Conservation (phyloP, 1,140 invertebrate genomes). For the Chironomus striatipennis region DNA sequence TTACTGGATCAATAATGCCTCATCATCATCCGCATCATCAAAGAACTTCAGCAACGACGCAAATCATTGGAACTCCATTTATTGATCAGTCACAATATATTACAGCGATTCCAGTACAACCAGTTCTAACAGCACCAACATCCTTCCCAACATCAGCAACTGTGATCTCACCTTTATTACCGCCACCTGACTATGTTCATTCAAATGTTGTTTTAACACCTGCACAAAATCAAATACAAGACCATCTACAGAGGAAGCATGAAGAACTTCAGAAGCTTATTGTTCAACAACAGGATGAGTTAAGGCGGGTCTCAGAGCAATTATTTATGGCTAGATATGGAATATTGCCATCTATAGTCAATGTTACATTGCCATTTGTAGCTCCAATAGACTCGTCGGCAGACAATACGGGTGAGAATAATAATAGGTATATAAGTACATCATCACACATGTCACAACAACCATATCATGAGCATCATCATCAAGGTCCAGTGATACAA, state of each 20-base stretch:
- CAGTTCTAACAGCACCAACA: constrained; percentile 43
- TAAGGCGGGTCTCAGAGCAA: constrained; percentile 73
- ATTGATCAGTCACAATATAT: constrained; percentile 53
- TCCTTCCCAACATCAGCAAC: constrained; percentile 31
- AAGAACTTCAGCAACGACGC: constrained; percentile 34
- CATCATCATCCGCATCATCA: constrained; percentile 32
- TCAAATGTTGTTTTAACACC: constrained; percentile 44
- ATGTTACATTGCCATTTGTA: constrained; percentile 37
- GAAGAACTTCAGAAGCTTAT: constrained; percentile 77
- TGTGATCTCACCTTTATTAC: constrained; percentile 39
- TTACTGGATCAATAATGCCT: constrained; percentile 33
- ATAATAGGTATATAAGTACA: constrained; percentile 25
- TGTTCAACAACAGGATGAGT: constrained; percentile 75
- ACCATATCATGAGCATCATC: constrained; percentile 28
- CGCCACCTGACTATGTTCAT: constrained; percentile 32
- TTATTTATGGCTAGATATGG: constrained; percentile 74
- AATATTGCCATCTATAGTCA: constrained; percentile 55
- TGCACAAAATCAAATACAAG: constrained; percentile 57
- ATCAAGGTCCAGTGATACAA: neutral
- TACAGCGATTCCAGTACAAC: constrained; percentile 51
- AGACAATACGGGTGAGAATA: neutral
- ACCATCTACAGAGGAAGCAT: constrained; percentile 72
- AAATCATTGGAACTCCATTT: constrained; percentile 38
- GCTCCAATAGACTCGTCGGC: neutral
- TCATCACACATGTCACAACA: constrained; percentile 32